Percentiles rank a stretch among this genome's conserved stretches.
Conservation (phyloP, 2,888 invertebrate genomes). For the Lasioglossum oenotherae region DNA sequence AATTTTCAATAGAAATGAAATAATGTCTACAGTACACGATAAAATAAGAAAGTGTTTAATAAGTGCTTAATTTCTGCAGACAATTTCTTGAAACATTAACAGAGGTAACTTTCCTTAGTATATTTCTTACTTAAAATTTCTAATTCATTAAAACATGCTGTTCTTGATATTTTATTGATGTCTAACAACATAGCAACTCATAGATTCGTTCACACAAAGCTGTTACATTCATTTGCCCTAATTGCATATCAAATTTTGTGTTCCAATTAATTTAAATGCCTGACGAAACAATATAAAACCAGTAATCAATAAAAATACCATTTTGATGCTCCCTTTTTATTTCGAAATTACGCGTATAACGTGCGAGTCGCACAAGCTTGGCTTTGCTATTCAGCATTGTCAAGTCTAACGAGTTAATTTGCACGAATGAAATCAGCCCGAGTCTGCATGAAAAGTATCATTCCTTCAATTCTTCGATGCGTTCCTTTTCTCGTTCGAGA, state of each 20-base stretch:
- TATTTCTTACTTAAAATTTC: too few species aligned
- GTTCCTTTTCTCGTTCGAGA: constrained; percentile 13
- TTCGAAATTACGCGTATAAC: background rate
- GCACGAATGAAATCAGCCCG: constrained; percentile 28
- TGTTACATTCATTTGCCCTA: background rate
- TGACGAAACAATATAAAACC: background rate
- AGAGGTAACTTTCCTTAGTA: background rate
- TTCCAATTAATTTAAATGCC: background rate
- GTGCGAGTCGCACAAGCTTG: background rate
- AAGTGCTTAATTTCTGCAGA: background rate
- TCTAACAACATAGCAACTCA: too few species aligned
- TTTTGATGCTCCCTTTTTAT: background rate
- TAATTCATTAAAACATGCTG: too few species aligned
- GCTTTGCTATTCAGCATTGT: background rate
- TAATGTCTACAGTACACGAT: background rate
- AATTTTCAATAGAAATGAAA: background rate
- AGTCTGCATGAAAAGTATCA: constrained; percentile 18
- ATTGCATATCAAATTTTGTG: background rate
- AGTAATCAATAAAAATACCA: background rate
- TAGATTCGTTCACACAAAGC: background rate
- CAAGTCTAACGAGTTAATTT: constrained; percentile 6
- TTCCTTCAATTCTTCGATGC: constrained; percentile 20
- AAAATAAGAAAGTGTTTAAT: background rate
- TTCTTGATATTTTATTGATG: too few species aligned
- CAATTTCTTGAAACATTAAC: background rate